Base-by-base conservation (phyloP, 2,888 invertebrate genomes). In the Ophioninae sp. region DNA sequence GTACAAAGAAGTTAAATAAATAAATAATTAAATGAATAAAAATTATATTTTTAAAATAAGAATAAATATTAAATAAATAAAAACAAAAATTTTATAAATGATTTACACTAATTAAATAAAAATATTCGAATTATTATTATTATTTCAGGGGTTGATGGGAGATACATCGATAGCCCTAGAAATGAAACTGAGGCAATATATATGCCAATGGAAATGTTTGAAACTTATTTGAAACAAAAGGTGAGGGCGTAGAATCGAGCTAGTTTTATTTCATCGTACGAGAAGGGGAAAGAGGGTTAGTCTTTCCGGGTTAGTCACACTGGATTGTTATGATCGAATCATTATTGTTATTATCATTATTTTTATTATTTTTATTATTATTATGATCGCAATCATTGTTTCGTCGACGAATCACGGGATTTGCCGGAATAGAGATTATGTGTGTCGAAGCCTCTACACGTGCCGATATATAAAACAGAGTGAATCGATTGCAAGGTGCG, bases 331-430 rank as follows among this genome's bases (percentile, higher is more conserved):
- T 39, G 63, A 83, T 83, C 58, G 23, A 13, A 56, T 51, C 76
- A 83, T 76, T 81, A 77, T 81, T 69, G 13, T 61, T 58, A 64
- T 78, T 68, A 77, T 73, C 80, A 77, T 73, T 74, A 74, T 79
- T 61, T 39, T 71, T 79, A 64, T 78, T 81, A 0, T 44, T 64
- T 51, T 78, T 78, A 71, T 78, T 71, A 71, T 61, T 17, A 59
- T 39, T 61, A 37, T 10, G n/a, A 20, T 72, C 13, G 39, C 39
- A 0, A 56, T 58, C 23, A 77, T 67, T 81, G 59, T 73, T 78
- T 79, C 51, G 10, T 65, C 30, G 67, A 23, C 23, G 79, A 84
- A 81, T 84, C 56, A 68, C 22, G 58, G 81, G 69, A 73, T 73
- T 76, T 72, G 68, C 81, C 75, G 10, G 77, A 17, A 41, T 59